Conservation (phyloP, 2,113 vertebrate species). For the Serilophus lunatus region DNA sequence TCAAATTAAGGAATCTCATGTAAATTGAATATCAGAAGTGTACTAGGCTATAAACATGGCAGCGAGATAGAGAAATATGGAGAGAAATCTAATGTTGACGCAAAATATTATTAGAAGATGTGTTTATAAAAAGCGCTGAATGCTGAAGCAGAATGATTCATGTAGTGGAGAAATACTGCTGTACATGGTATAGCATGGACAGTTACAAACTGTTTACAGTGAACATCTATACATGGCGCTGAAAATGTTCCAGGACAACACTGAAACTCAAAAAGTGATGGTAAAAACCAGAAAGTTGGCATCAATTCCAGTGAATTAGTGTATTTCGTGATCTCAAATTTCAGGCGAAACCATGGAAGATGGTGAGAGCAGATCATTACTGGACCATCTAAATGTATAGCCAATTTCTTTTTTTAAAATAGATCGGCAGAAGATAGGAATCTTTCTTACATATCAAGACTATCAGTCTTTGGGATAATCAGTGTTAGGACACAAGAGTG, state of each 20-base stretch:
- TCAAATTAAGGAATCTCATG: neutral
- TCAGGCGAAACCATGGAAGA: neutral
- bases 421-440: neutral
- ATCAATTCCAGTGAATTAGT: neutral
- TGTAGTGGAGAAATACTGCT: neutral
- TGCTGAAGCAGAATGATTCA: neutral
- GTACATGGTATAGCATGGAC: neutral
- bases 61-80: neutral
- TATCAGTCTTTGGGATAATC: neutral
- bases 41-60: neutral
- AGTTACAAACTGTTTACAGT: neutral
- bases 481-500: neutral
- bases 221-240: neutral
- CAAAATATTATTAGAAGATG: neutral
- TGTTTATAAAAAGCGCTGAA: neutral
- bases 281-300: neutral
- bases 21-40: neutral
- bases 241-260: neutral
- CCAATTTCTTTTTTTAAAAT: neutral
- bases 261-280: neutral
- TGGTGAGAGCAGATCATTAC: neutral
- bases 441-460: neutral
- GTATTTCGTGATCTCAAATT: neutral
- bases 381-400: neutral
- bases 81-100: neutral